phyloP scores from a whole-genome alignment of 2,888 invertebrate species.

The Sesamia inferens region DNA sequence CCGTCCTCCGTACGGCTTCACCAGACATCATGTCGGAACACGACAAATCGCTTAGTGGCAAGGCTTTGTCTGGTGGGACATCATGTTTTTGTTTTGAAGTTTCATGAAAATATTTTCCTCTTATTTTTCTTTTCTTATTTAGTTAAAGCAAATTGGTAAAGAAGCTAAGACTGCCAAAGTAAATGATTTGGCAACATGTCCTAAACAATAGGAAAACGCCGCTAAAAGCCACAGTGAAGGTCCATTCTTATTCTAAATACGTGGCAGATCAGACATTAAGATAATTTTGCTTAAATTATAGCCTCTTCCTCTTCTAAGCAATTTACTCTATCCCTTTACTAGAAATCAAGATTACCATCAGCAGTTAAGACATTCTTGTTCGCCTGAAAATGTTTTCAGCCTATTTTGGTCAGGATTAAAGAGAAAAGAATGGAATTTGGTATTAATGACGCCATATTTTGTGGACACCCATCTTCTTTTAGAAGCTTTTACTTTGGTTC shows the following conservation, averaged over 20 bases:
- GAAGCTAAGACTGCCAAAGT: too few species aligned
- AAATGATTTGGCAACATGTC: background rate
- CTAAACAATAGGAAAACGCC: background rate
- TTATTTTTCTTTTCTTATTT: background rate
- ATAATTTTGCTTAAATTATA: background rate
- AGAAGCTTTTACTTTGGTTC: conserved; percentile 55
- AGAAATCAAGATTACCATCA: background rate
- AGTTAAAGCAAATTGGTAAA: background rate
- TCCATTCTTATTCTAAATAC: background rate
- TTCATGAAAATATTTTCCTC: background rate
- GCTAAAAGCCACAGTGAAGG: background rate
- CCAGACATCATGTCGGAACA: too few species aligned
- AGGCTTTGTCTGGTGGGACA: too few species aligned
- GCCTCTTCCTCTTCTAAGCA: background rate
- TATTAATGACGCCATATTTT: conserved; percentile 82
- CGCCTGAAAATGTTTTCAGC: conserved; percentile 43
- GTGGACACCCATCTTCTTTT: conserved; percentile 76
- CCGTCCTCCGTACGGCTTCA: too few species aligned
- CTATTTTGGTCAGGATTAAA: conserved; percentile 56
- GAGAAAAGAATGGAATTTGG: conserved; percentile 71
- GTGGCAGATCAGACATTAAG: background rate
- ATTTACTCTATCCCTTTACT: background rate
- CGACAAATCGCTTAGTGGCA: too few species aligned
- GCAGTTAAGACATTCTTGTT: conserved; percentile 23
- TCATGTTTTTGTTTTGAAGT: too few species aligned